Evolutionary conservation across 2,888 invertebrate species (phyloP), one percentile per base, ranked within the genome.

Genomic region (Heliconius erato): DNA sequence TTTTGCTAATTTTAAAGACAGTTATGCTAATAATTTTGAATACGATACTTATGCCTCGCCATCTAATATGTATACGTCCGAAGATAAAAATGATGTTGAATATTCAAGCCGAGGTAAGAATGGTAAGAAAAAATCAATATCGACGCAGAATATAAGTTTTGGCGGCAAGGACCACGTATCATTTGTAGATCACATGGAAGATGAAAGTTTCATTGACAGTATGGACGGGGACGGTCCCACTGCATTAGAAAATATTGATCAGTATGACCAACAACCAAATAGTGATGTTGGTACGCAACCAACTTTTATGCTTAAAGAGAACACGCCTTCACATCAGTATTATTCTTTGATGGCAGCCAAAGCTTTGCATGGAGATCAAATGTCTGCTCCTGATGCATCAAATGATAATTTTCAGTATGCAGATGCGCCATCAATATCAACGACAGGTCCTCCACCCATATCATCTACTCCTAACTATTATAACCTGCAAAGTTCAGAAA

Each of bases 101-200:
- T 86, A 88, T 85, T 85, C 87, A 65, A 87, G 84, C 80, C 89
- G 89, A 71, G 86, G 85, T 19, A 91, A 91, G 84, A 94, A 90
- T 84, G 91, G 91, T 12, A 92, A 91, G 87, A 94, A 94, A 83
- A 96, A 95, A 85, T 95, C 96, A 0, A 89, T 95, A 84, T 96
- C 96, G 3, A 93, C 93, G 1, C 96, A 96, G 87, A 95, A 94
- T 83, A 92, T 96, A 69, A 94, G 90, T 81, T 95, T 96, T 87
- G 94, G 94, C 19, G 92, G 93, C 35, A 91, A 93, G 86, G 94
- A 94, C 79, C 93, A 92, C 83, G 90, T 93, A 82, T 93, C 93
- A 23, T 91, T 91, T 11, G 90, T 94, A 14, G 93, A 95, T 85
- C 95, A 95, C 86, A 87, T 94, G 79, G 91, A 90, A 49, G 92